Conservation (phyloP, 1,140 invertebrate species). For the Bicyclus anynana region DNA sequence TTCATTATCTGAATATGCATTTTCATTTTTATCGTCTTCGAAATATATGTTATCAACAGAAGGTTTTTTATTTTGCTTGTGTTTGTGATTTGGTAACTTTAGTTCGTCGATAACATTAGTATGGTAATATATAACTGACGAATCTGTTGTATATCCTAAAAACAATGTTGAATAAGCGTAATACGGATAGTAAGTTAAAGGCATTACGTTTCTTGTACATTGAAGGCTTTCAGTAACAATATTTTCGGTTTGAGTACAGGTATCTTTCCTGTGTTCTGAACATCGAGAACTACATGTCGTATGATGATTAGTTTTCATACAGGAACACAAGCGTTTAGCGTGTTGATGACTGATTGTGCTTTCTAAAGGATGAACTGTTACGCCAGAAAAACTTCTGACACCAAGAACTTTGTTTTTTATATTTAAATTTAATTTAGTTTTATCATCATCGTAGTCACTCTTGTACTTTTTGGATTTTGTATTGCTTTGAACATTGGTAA, state of each 20-base stretch:
- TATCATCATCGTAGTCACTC: not conserved
- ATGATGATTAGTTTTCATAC: constrained; percentile 30
- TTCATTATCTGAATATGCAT: constrained; percentile 1
- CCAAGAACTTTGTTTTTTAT: constrained; percentile 37
- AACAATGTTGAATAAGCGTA: constrained; percentile 30
- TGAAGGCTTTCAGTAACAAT: constrained; percentile 2
- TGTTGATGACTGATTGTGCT: constrained; percentile 1
- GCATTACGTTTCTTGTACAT: constrained; percentile 25
- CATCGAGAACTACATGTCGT: constrained; percentile 27
- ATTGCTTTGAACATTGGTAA: not conserved
- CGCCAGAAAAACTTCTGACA: constrained; percentile 39
- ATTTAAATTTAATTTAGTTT: constrained; percentile 4
- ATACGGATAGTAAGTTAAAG: constrained; percentile 23
- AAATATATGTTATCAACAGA: constrained; percentile 13
- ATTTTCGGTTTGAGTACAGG: constrained; percentile 14
- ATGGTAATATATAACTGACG: constrained; percentile 24
- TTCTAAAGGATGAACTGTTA: constrained; percentile 8
- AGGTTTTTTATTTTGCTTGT: constrained; percentile 24
- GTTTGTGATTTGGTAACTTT: constrained; percentile 26
- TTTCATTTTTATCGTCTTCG: constrained; percentile 11
- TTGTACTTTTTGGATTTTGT: not conserved
- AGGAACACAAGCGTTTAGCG: constrained; percentile 28
- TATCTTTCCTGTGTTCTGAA: constrained; percentile 9
- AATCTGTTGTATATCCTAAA: constrained; percentile 20
- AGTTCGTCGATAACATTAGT: constrained; percentile 22